A percentile compares a stretch with the other conserved stretches of the same genome.
phyloP scores from a whole-genome alignment of 2,797 vertebrate genomes.

The Scolopax bukidnonensis region DNA sequence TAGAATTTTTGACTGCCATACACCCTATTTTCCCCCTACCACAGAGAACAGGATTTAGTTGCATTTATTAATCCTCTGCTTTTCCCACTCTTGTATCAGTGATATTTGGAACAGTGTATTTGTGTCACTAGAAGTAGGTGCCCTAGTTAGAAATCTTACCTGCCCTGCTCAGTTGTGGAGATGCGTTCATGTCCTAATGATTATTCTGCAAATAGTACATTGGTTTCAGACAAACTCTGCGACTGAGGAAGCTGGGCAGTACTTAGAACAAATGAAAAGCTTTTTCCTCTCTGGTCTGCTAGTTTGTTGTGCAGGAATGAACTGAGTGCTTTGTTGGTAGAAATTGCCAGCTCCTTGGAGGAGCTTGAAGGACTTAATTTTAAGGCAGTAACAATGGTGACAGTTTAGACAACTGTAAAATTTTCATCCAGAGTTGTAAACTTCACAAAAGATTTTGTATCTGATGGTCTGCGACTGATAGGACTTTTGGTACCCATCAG shows the following conservation, averaged over 20 bases:
- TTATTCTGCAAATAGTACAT: neutral
- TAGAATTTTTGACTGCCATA: neutral
- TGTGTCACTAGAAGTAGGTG: neutral
- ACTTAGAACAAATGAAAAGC: neutral
- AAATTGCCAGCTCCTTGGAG: neutral
- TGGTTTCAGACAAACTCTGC: neutral
- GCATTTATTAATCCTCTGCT: neutral
- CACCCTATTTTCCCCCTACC: neutral
- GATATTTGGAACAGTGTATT: neutral
- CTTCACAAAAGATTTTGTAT: neutral
- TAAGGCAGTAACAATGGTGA: neutral
- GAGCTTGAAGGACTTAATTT: neutral
- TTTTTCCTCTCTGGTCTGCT: neutral
- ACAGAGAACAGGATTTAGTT: neutral
- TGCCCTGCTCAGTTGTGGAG: neutral
- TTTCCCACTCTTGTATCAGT: neutral
- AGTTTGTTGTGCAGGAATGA: neutral
- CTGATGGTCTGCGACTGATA: neutral
- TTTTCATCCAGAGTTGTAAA: neutral
- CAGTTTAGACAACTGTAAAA: neutral
- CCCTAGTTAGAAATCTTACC: neutral
- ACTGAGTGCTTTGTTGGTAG: neutral
- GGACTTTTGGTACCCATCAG: neutral
- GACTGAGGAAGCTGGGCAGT: neutral
- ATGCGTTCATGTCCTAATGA: neutral